Conservation (phyloP, 2,888 invertebrate genomes). For the Eupithecia pulchellata region DNA sequence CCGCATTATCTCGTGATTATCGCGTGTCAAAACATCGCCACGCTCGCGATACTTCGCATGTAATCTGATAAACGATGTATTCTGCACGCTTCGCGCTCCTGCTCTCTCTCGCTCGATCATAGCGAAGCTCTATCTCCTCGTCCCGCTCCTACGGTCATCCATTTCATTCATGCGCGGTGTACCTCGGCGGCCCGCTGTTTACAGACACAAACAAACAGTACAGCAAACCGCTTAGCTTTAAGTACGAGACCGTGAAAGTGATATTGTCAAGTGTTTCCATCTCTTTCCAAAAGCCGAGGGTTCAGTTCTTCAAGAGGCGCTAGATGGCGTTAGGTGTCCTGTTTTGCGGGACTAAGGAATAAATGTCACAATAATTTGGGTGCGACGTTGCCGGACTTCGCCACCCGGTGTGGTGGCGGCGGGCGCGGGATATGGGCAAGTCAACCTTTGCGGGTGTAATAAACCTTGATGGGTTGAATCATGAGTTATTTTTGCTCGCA, state of each 20-base stretch:
- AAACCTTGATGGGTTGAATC: conserved; percentile 53
- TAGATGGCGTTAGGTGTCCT: conserved; percentile 80
- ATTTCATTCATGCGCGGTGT: conserved; percentile 86
- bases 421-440: conserved; percentile 72
- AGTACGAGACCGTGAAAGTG: conserved; percentile 85
- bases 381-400: conserved; percentile 84
- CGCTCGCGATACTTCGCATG: conserved; percentile 86
- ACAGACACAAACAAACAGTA: conserved; percentile 86
- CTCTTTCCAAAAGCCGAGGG: conserved; percentile 77
- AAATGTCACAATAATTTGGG: conserved; percentile 82
- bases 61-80: conserved; percentile 87
- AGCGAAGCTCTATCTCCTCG: conserved; percentile 46
- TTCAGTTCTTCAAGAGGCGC: conserved; percentile 56
- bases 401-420: conserved; percentile 79
- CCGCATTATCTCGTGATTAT: conserved; percentile 86
- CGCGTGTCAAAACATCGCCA: conserved; percentile 86
- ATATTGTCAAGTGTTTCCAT: conserved; percentile 81
- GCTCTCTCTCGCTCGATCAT: conserved; percentile 61
- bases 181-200: conserved; percentile 82
- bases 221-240: conserved; percentile 86
- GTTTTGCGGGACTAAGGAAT: conserved; percentile 65
- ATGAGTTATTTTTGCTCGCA: conserved; percentile 62
- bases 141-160: conserved; percentile 76
- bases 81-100: conserved; percentile 79
- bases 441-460: conserved; percentile 55